These are phyloP conservation scores for Amiota minor DNA, from an alignment of 2,888 invertebrate species.

Conservation along the genomic window DNA sequence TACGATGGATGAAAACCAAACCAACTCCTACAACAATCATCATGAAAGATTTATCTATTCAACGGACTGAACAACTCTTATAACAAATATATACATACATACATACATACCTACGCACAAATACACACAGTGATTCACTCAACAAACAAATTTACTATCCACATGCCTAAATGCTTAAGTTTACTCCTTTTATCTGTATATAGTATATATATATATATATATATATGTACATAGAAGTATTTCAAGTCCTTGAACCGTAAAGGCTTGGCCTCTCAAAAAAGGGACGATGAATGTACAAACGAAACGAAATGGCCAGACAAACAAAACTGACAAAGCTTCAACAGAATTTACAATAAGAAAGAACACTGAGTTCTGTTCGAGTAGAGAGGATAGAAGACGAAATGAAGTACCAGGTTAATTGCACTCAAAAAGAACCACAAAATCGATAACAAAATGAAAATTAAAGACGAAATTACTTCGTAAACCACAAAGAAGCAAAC, in stretches of 20 bases:
- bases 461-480: conserved; percentile 48
- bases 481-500: conserved; percentile 42
- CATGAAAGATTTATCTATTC: conserved; percentile 22
- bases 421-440: conserved; percentile 54
- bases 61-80: too few relatives aligned
- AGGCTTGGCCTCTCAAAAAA: not conserved
- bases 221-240: not conserved
- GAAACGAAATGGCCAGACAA: conserved; percentile 1
- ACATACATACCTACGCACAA: not conserved
- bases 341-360: too few relatives aligned
- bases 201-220: not conserved
- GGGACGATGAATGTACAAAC: not conserved
- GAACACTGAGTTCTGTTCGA: too few relatives aligned
- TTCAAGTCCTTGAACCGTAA: conserved; percentile 16
- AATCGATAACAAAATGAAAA: conserved; percentile 56
- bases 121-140: not conserved
- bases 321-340: too few relatives aligned
- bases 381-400: conserved; percentile 22
- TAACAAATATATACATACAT: not conserved
- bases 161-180: not conserved
- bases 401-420: conserved; percentile 45
- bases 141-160: not conserved
- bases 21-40: not conserved
- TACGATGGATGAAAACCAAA: not conserved
- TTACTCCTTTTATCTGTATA: not conserved